Evolutionary conservation across 2,797 vertebrate genomes (phyloP).

Genomic region (Hafferia zeledoni): DNA sequence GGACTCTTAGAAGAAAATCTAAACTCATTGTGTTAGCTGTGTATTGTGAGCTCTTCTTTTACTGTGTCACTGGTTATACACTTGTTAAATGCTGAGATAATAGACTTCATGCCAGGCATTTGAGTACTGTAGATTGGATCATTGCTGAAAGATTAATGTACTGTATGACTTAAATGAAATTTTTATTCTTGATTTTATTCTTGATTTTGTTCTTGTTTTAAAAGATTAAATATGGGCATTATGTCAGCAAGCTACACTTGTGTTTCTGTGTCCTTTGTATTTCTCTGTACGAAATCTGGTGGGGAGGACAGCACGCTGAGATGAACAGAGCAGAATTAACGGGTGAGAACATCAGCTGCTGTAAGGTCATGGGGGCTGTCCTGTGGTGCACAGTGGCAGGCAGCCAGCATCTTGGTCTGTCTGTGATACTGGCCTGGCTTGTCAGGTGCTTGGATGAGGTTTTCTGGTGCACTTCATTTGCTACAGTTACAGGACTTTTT

Average conservation of each 20-base stretch:
- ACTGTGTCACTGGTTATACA: constrained; percentile 75
- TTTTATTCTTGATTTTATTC: constrained; percentile 75
- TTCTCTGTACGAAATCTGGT: not conserved
- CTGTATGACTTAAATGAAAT: constrained; percentile 76
- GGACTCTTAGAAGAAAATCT: constrained; percentile 53
- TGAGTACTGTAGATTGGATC: constrained; percentile 73
- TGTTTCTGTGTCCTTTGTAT: constrained; percentile 36
- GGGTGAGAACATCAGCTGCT: not conserved
- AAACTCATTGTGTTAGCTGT: constrained; percentile 67
- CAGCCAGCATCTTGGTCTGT: rapidly evolving
- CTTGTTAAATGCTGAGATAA: constrained; percentile 66
- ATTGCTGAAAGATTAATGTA: constrained; percentile 74
- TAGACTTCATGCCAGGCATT: constrained; percentile 66
- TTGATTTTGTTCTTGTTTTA: constrained; percentile 74
- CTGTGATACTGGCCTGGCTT: not conserved
- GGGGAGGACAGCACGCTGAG: not conserved
- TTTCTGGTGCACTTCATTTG: not conserved
- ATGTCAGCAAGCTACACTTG: constrained; percentile 72
- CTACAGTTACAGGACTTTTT: not conserved
- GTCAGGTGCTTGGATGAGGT: too few species aligned
- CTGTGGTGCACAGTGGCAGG: not conserved
- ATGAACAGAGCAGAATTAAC: not conserved
- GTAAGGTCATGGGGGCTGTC: not conserved
- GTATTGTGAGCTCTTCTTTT: constrained; percentile 74
- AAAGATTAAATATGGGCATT: constrained; percentile 81